Evolutionary conservation across 2,888 invertebrate species (phyloP), one percentile per base, ranked within the genome.

Genomic region (Gonocerus acuteangulatus): DNA sequence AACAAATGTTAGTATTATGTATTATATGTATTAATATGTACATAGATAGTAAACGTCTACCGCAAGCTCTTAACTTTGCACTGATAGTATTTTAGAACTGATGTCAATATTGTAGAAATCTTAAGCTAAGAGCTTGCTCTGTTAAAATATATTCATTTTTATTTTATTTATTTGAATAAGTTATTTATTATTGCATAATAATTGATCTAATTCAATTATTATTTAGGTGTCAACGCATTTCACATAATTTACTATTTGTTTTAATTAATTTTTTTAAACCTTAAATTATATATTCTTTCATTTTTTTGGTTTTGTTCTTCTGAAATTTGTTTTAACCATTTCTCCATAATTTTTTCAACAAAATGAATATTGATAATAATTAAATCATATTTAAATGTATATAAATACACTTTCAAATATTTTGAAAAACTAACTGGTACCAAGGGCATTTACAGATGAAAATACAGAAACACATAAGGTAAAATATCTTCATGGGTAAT

Each of bases 131-230:
- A 42, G 54, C 54, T 54, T 39, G 51, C 36, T 54, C 22, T 54
- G 54, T 54, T 39, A 39, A 39, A 54, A 58, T 54, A 34, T 57
- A 62, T 60, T 62, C 56, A 42, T 62, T 45, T 42, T 44, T 52
- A 42, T 48, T 47, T 48, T 58, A 16, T 58, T 65, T 63, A 60
- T 39, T 63, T 45, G 61, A 49, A 48, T n/a, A n/a, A n/a, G n/a
- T 61, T 63, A 60, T 47, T 61, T 61, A 62, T 65, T 62, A 15
- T 27, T 27, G 27, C 4, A 6, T 27, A 27, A 27, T n/a, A n/a
- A n/a, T n/a, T n/a, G n/a, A n/a, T n/a, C n/a, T n/a, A n/a, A n/a
- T n/a, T n/a, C n/a, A n/a, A n/a, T n/a, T n/a, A n/a, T n/a, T n/a
- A n/a, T n/a, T n/a, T n/a, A n/a, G n/a, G n/a, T n/a, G n/a, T n/a